phyloP scores from a whole-genome alignment of 2,888 invertebrate species.

The Omphaloscelis lunosa region DNA sequence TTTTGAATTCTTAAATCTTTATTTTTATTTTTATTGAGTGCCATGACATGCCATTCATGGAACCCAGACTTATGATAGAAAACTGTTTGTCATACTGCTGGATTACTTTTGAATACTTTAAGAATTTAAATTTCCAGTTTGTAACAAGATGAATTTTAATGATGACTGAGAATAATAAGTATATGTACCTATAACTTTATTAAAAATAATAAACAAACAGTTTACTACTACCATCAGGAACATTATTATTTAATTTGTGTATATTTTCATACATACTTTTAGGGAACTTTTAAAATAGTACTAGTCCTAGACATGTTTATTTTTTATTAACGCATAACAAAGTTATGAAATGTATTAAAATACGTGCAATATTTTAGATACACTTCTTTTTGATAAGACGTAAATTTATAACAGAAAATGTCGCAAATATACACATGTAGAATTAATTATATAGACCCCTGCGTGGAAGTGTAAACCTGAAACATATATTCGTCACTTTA shows the following conservation, averaged over 20 bases:
- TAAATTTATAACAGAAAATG: neutral
- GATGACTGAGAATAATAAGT: neutral
- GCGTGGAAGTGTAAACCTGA: neutral
- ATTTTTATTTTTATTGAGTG: neutral
- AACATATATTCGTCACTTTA: constrained; percentile 5
- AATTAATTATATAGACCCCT: neutral
- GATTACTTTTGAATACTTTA: neutral
- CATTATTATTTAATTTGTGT: neutral
- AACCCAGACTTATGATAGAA: neutral
- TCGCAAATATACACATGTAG: neutral
- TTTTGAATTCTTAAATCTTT: neutral
- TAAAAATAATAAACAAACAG: too few relatives aligned
- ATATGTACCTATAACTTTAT: neutral
- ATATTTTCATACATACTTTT: neutral
- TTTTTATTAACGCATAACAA: neutral
- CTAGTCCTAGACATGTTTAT: neutral
- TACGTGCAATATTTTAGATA: neutral
- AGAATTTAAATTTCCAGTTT: neutral
- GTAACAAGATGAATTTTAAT: neutral
- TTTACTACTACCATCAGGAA: neutral
- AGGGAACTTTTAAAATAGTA: too few relatives aligned
- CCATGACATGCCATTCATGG: neutral
- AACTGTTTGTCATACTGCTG: neutral
- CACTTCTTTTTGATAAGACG: neutral
- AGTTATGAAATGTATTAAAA: neutral